Evolutionary conservation across 2,113 vertebrate species (phyloP).

Genomic region (Malurus alboscapulatus): DNA sequence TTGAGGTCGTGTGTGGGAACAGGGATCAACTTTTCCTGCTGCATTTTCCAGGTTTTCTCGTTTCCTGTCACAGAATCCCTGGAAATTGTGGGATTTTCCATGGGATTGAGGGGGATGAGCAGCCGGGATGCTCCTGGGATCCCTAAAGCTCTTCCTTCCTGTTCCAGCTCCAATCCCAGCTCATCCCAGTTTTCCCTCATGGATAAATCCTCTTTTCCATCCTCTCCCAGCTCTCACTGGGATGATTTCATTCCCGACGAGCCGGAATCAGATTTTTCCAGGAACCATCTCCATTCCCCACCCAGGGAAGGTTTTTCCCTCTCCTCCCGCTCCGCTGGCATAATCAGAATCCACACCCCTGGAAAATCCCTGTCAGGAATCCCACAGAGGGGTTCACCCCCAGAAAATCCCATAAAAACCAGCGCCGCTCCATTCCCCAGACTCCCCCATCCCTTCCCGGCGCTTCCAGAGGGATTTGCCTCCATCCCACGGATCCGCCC

Average conservation of each 20-base stretch:
- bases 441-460: accelerated
- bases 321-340: background rate
- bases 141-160: background rate
- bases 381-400: background rate
- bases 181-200: background rate
- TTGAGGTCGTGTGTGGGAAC: background rate
- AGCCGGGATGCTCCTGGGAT: background rate
- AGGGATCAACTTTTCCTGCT: background rate
- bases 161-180: background rate
- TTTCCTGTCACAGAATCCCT: background rate
- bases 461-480: background rate
- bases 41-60: background rate
- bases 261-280: background rate
- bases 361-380: background rate
- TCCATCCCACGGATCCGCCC: background rate
- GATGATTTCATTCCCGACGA: background rate
- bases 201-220: background rate
- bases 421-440: accelerated
- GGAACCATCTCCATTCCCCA: background rate
- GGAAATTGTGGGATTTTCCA: accelerated
- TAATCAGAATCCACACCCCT: background rate
- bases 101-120: background rate
- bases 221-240: background rate
- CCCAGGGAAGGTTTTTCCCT: background rate
- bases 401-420: background rate